Evolutionary conservation across 2,888 invertebrate species (phyloP).

Genomic region (Apeira syringaria): DNA sequence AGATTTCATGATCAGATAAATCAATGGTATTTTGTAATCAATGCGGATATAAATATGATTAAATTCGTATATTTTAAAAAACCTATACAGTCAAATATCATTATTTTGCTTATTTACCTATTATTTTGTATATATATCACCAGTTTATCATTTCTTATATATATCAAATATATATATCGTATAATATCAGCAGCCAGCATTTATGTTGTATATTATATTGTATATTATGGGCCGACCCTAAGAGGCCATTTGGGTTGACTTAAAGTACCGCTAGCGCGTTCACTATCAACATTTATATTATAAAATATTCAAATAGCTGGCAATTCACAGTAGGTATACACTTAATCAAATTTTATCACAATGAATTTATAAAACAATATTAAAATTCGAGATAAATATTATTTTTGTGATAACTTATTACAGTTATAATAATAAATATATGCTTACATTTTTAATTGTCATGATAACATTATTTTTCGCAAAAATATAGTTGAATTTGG

Average conservation of each 20-base stretch:
- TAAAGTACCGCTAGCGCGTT: not conserved
- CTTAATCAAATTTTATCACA: slow-evolving; percentile 42
- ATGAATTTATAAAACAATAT: slow-evolving; percentile 57
- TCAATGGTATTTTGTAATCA: too few species aligned
- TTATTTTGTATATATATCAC: too few species aligned
- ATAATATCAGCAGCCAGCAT: too few species aligned
- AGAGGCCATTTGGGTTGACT: not conserved
- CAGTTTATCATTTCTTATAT: too few species aligned
- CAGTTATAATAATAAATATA: slow-evolving; percentile 56
- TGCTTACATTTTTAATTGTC: slow-evolving; percentile 29
- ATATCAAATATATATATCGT: too few species aligned
- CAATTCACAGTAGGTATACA: slow-evolving; percentile 2
- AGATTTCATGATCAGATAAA: too few species aligned
- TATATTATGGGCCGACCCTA: not conserved
- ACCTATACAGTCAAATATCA: too few species aligned
- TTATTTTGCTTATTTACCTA: too few species aligned
- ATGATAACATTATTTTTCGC: slow-evolving; percentile 32
- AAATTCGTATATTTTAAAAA: too few species aligned
- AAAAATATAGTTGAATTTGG: slow-evolving; percentile 27
- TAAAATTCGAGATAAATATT: slow-evolving; percentile 71
- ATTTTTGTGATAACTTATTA: slow-evolving; percentile 60
- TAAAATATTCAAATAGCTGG: slow-evolving; percentile 7
- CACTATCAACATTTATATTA: not conserved
- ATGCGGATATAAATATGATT: too few species aligned
- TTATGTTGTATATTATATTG: too few species aligned